phyloP scores from a whole-genome alignment of 2,888 invertebrate genomes.

The Autographa gamma region DNA sequence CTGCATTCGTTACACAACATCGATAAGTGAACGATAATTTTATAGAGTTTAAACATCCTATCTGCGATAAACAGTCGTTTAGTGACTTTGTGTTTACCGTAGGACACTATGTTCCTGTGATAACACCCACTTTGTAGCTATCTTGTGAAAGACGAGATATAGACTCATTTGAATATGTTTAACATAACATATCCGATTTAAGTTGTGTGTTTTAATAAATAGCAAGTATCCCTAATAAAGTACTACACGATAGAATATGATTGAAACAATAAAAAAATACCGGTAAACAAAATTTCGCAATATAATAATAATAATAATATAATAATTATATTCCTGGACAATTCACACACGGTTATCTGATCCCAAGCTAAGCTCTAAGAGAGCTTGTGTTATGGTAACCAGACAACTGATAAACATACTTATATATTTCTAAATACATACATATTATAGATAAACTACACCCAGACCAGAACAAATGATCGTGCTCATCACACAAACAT shows the following conservation, averaged over 20 bases:
- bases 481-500: no score
- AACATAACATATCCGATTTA: not conserved
- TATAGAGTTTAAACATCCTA: constrained; percentile 65
- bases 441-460: no score
- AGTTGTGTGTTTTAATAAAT: not conserved
- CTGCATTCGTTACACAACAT: constrained; percentile 65
- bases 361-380: no score
- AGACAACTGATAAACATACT: no score
- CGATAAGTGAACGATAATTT: constrained; percentile 68
- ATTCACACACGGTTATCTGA: no score
- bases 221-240: no score
- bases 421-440: no score
- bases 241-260: no score
- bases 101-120: constrained; percentile 27
- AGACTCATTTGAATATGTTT: not conserved
- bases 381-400: no score
- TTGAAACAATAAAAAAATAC: not conserved
- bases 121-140: constrained; percentile 24
- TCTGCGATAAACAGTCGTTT: constrained; percentile 58
- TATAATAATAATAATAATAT: no score
- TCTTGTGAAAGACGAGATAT: constrained; percentile 9
- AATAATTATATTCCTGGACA: no score
- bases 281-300: not conserved
- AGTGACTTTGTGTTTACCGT: constrained; percentile 49
- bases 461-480: no score